Base-by-base conservation (phyloP, 2,113 vertebrate genomes). In the Perca fluviatilis region DNA sequence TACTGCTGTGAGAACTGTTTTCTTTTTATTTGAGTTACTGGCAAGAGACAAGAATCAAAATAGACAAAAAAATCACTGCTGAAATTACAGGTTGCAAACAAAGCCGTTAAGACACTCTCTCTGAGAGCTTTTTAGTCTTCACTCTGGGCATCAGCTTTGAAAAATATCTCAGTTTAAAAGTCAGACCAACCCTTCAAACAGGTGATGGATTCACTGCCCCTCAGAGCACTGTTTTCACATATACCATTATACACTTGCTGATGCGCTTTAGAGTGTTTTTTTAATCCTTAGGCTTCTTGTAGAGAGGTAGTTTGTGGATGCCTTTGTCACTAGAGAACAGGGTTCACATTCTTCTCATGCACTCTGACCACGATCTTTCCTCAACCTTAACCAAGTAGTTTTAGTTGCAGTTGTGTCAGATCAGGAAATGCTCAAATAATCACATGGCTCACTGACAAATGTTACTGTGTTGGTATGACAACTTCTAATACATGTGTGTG, bases 31-130 rank as follows among this genome's bases (percentile, higher is more conserved):
- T 7, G n/a, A 13, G 30, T n/a, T 33, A 14, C 53, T 10, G 62
- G 46, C 70, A 50, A 74, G 18, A n/a, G 46, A 33, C 46, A 30
- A 47, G 69, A 16, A 74, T 62, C 25, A 40, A 66, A 47, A 30
- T 13, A 30, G 68, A n/a, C 58, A 15, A 23, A 27, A 50, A 23
- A 15, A 19, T 63, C 47, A 18, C 33, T 18, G 66, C 40, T 5
- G 10, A 56, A 54, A 82, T 69, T 6, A 54, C 18, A 62, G 56
- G 12, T 49, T 15, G 6, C 36, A 65, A 63, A 76, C 40, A 49
- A 70, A 69, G 53, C 21, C 3, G 16, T 19, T 15, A 23, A 53
- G 53, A 30, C 40, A 10, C 27, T 18, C 65, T 61, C 54, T 40
- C 53, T 8, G 14, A 19, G 51, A 36, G 72, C 47, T 75, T 69